Evolutionary conservation across 2,888 invertebrate genomes (phyloP).

Genomic region (Hylaea fasciaria): DNA sequence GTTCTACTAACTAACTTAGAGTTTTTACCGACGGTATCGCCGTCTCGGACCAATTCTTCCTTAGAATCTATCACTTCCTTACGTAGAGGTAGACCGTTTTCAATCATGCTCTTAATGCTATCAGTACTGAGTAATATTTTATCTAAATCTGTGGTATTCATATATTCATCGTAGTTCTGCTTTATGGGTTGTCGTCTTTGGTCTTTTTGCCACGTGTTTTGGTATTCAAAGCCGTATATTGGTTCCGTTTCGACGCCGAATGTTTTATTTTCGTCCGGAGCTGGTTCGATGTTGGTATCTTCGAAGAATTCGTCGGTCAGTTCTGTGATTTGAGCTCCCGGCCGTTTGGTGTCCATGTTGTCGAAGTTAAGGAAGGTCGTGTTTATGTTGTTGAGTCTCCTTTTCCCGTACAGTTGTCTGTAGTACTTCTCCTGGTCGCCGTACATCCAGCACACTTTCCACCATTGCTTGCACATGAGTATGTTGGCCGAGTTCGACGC

Average conservation of each 20-base stretch:
- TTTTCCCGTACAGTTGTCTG: constrained; percentile 90
- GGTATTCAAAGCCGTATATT: constrained; percentile 71
- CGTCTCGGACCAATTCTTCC: constrained; percentile 70
- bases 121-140: constrained; percentile 71
- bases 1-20: constrained; percentile 74
- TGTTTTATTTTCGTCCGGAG: constrained; percentile 68
- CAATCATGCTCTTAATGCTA: constrained; percentile 74
- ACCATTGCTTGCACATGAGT: constrained; percentile 94
- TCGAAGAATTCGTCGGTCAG: constrained; percentile 80
- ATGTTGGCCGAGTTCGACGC: constrained; percentile 88
- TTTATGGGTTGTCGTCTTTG: constrained; percentile 82
- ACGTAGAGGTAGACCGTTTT: constrained; percentile 76
- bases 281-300: constrained; percentile 72
- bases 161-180: constrained; percentile 72
- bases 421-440: constrained; percentile 94
- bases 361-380: constrained; percentile 68
- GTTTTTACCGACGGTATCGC: constrained; percentile 73
- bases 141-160: constrained; percentile 71
- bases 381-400: constrained; percentile 75
- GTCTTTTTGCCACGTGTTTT: constrained; percentile 78
- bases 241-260: constrained; percentile 72
- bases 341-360: constrained; percentile 67
- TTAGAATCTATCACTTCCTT: constrained; percentile 69
- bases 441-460: constrained; percentile 95
- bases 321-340: constrained; percentile 81